Percentiles rank a stretch among this genome's conserved stretches.
phyloP scores from a whole-genome alignment of 2,888 invertebrate genomes.

The Pristionchus maxplancki region DNA sequence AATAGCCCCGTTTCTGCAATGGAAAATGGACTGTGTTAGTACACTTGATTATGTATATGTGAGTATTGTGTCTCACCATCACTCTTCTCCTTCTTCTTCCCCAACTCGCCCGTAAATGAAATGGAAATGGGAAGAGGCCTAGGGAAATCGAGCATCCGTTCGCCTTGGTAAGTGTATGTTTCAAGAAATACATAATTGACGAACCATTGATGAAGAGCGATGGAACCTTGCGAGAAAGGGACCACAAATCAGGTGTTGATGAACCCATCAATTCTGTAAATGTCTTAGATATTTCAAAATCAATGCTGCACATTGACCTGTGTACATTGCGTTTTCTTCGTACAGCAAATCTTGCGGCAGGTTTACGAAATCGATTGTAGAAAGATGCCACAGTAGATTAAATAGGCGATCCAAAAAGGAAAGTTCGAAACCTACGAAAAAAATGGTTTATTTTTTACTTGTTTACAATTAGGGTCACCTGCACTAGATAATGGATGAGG shows the following conservation, averaged over 20 bases:
- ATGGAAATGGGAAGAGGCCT: slow-evolving; percentile 73
- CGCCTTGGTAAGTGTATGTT: slow-evolving; percentile 54
- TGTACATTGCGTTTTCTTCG: slow-evolving; percentile 73
- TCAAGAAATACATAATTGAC: background rate
- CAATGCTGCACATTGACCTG: slow-evolving; percentile 52
- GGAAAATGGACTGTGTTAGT: background rate
- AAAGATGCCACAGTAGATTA: slow-evolving; percentile 74
- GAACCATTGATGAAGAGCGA: slow-evolving; percentile 70
- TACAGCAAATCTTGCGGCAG: slow-evolving; percentile 72
- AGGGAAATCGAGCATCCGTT: slow-evolving; percentile 76
- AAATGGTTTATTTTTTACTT: too few species aligned
- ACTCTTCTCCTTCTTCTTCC: slow-evolving; percentile 55
- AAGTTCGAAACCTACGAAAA: slow-evolving; percentile 64
- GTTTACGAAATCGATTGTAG: slow-evolving; percentile 75
- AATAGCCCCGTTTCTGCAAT: slow-evolving; percentile 4
- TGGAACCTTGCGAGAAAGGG: slow-evolving; percentile 65
- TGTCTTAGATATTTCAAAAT: background rate
- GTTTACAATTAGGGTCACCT: too few species aligned
- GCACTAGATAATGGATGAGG: slow-evolving; percentile 75
- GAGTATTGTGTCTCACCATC: background rate
- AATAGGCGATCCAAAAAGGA: slow-evolving; percentile 66
- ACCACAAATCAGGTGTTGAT: slow-evolving; percentile 68
- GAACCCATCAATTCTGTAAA: slow-evolving; percentile 56
- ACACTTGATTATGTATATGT: background rate
- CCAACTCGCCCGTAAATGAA: slow-evolving; percentile 71